These are phyloP conservation scores for Scelioninae gen. 1 DNA, from an alignment of 2,888 invertebrate species.

Conservation along the genomic window DNA sequence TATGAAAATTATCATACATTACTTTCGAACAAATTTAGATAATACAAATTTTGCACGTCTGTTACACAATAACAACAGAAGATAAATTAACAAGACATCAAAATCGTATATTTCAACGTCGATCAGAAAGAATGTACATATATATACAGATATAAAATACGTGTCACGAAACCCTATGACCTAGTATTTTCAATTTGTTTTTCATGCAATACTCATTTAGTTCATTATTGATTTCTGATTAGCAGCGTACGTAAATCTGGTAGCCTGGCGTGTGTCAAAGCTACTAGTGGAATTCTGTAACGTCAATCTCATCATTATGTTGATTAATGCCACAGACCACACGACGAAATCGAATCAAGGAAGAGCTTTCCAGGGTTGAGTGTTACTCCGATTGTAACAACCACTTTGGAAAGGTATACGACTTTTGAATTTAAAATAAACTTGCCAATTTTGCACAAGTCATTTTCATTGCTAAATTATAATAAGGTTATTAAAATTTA, in stretches of 20 bases:
- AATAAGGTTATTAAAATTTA: no score
- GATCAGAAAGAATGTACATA: not conserved
- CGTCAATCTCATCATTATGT: slow-evolving; percentile 60
- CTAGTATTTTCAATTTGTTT: slow-evolving; percentile 41
- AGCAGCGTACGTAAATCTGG: slow-evolving; percentile 36
- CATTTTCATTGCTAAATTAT: not conserved
- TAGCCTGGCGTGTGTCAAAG: slow-evolving; percentile 22
- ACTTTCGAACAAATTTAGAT: slow-evolving; percentile 5
- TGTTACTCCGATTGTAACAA: slow-evolving; percentile 34
- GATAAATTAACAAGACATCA: slow-evolving; percentile 18
- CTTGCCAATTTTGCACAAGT: slow-evolving; percentile 22
- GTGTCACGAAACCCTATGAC: slow-evolving; percentile 4
- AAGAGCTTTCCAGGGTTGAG: slow-evolving; percentile 33
- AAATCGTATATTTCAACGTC: not conserved
- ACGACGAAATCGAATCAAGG: slow-evolving; percentile 61
- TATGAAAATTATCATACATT: no score
- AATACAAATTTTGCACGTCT: slow-evolving; percentile 5
- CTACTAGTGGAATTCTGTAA: slow-evolving; percentile 36
- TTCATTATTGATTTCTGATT: slow-evolving; percentile 50
- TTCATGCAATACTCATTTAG: slow-evolving; percentile 31
- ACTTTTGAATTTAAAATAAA: slow-evolving; percentile 30
- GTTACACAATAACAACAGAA: not conserved
- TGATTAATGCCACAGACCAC: slow-evolving; percentile 59
- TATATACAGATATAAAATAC: slow-evolving; percentile 2
- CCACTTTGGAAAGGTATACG: slow-evolving; percentile 15